These are phyloP conservation scores for Cylloceria caligata DNA, from an alignment of 2,888 invertebrate species.

Conservation along the genomic window DNA sequence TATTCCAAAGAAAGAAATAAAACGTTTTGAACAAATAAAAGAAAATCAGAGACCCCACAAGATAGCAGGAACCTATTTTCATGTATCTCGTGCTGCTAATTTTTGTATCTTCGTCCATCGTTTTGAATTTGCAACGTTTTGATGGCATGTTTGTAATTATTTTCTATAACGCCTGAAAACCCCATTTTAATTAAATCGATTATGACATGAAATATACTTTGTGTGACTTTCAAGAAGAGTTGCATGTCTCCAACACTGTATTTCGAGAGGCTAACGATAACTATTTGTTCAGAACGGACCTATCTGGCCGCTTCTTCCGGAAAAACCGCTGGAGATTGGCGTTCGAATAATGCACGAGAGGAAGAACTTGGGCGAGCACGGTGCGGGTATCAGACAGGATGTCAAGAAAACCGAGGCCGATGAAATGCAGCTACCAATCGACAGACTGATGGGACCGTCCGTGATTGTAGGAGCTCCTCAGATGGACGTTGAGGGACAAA, in stretches of 20 bases:
- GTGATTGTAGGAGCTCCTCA: slow-evolving; percentile 67
- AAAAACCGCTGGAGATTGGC: slow-evolving; percentile 72
- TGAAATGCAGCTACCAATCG: slow-evolving; percentile 85
- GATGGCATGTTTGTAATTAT: too few relatives aligned
- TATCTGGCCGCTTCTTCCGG: slow-evolving; percentile 88
- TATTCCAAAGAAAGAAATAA: too few relatives aligned
- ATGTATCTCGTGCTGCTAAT: too few relatives aligned
- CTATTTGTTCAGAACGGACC: slow-evolving; percentile 81
- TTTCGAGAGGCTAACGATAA: not conserved
- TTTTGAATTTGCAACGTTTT: too few relatives aligned
- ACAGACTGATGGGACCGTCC: slow-evolving; percentile 83
- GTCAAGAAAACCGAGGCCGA: slow-evolving; percentile 75
- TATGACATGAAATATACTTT: too few relatives aligned
- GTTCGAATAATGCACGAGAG: slow-evolving; percentile 70
- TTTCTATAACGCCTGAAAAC: too few relatives aligned
- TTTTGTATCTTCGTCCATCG: too few relatives aligned
- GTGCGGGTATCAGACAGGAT: slow-evolving; percentile 57
- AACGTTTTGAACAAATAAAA: too few relatives aligned
- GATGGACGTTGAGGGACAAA: slow-evolving; percentile 84
- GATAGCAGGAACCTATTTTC: too few relatives aligned
- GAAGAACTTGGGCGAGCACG: slow-evolving; percentile 58
- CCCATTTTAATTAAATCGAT: too few relatives aligned
- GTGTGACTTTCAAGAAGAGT: not conserved
- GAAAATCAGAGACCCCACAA: too few relatives aligned
- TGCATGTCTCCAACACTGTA: not conserved